These are phyloP conservation scores for Dryoscopus gambensis DNA, from an alignment of 2,113 vertebrate species.

Conservation along the genomic window DNA sequence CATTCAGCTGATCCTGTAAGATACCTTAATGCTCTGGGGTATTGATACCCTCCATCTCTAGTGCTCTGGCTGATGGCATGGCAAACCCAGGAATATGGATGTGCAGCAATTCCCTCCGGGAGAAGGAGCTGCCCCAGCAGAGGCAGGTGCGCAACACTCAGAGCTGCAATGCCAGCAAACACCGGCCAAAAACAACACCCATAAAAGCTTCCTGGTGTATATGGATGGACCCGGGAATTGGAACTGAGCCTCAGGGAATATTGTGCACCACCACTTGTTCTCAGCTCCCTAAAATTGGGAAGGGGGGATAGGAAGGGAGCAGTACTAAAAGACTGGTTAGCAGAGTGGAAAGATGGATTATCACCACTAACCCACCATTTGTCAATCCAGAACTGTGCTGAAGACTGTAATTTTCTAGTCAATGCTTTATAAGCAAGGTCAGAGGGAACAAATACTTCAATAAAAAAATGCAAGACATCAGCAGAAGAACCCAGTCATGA, in stretches of 20 bases:
- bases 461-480: slow-evolving; percentile 25
- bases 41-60: neutral
- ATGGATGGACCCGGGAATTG: neutral
- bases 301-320: neutral
- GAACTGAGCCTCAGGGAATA: neutral
- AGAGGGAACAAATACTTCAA: slow-evolving; percentile 45
- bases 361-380: slow-evolving; percentile 64
- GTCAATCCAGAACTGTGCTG: slow-evolving; percentile 43
- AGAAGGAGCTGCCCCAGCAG: neutral
- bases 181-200: neutral
- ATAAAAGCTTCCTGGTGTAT: neutral
- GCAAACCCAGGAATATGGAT: neutral
- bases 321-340: slow-evolving; percentile 47
- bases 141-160: neutral
- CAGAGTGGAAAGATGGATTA: slow-evolving; percentile 53
- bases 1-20: slow-evolving; percentile 23
- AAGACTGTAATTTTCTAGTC: slow-evolving; percentile 70
- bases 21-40: neutral
- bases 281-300: neutral
- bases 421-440: slow-evolving; percentile 66
- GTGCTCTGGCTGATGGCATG: neutral
- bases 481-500: slow-evolving; percentile 2
- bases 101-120: neutral
- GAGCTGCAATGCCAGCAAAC: neutral
- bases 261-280: neutral